phyloP scores from a whole-genome alignment of 2,113 vertebrate species.

The Sander vitreus region DNA sequence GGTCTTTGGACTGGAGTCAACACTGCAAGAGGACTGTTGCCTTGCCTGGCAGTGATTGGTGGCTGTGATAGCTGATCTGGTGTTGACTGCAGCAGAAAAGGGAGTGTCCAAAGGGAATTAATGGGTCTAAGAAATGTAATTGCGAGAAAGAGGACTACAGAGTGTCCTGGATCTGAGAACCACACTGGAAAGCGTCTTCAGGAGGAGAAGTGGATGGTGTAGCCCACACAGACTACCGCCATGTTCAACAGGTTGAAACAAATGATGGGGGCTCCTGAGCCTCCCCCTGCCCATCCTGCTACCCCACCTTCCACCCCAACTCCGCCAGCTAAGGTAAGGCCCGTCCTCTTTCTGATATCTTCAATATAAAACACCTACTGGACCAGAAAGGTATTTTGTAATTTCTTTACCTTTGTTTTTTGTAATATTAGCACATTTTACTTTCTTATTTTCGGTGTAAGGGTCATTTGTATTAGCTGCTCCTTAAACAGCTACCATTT shows the following conservation, averaged over 20 bases:
- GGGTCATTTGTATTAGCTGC: background rate
- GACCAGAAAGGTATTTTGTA: background rate
- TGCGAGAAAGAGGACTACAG: constrained; percentile 48
- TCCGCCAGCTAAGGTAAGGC: constrained; percentile 74
- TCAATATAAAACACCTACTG: background rate
- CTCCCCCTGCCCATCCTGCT: constrained; percentile 23
- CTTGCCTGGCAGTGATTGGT: constrained; percentile 13
- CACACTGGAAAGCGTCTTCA: background rate
- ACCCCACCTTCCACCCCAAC: constrained; percentile 9
- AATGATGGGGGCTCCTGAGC: constrained; percentile 72
- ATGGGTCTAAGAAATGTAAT: constrained; percentile 82
- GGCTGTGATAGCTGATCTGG: constrained; percentile 36
- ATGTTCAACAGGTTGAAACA: constrained; percentile 88
- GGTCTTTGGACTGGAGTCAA: background rate
- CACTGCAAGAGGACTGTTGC: background rate
- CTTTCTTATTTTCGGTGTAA: background rate
- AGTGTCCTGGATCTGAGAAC: background rate
- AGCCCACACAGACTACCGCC: constrained; percentile 24
- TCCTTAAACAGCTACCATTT: background rate
- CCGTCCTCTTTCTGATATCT: background rate
- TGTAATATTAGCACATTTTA: background rate
- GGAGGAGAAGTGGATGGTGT: constrained; percentile 18
- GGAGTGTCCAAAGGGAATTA: constrained; percentile 83
- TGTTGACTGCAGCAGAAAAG: constrained; percentile 30
- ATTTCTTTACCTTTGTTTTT: background rate